phyloP scores from a whole-genome alignment of 2,113 vertebrate genomes.

The Astur gentilis region DNA sequence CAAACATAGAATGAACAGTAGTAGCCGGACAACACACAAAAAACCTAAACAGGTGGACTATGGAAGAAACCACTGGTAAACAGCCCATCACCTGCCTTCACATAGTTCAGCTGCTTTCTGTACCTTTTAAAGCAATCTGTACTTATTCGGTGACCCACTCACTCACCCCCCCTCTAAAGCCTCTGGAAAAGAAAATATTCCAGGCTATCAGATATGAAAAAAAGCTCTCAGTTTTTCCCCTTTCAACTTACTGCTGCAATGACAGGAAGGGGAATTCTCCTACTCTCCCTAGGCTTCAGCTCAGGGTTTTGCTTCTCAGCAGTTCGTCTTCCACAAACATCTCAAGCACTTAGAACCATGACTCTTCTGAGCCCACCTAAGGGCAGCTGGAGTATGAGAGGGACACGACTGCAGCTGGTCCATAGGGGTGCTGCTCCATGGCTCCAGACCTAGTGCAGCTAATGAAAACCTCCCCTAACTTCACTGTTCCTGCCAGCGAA shows the following conservation, averaged over 20 bases:
- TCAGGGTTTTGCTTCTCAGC: not conserved
- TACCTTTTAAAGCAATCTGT: not conserved
- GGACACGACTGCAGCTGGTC: not conserved
- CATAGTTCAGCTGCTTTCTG: not conserved
- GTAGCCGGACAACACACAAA: not conserved
- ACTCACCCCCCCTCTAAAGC: not conserved
- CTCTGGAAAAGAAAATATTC: not conserved
- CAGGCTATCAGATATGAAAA: not conserved
- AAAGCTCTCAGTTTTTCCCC: not conserved
- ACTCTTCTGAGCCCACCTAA: not conserved
- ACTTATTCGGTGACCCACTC: not conserved
- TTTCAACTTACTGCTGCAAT: not conserved
- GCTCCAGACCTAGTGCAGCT: not conserved
- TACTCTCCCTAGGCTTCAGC: not conserved
- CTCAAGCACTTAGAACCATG: not conserved
- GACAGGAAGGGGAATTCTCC: not conserved
- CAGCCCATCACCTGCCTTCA: not conserved
- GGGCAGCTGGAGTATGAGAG: not conserved
- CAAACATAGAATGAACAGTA: not conserved
- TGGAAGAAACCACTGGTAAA: not conserved
- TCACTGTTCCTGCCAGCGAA: not conserved
- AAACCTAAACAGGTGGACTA: not conserved
- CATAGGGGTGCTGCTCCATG: fast-evolving
- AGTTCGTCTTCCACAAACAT: not conserved
- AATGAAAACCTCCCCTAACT: not conserved